Percentiles rank a stretch among this genome's conserved stretches.
These are phyloP conservation scores for Kryptopterus vitreolus DNA, from an alignment of 2,797 vertebrate genomes.

Conservation along the genomic window DNA sequence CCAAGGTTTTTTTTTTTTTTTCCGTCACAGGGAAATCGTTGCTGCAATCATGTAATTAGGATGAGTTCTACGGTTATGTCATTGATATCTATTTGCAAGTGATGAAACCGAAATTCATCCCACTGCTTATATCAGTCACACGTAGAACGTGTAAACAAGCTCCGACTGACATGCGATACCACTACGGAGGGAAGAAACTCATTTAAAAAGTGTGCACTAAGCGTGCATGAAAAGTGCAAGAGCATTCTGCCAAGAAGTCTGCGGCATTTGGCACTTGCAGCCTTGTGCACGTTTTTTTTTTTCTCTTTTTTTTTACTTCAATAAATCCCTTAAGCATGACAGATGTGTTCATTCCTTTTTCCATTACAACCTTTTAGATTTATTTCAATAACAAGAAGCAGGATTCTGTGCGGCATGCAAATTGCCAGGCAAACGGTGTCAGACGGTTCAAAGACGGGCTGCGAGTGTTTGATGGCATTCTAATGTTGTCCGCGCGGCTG, in stretches of 20 bases:
- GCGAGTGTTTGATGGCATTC: constrained; percentile 74
- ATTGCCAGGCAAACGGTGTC: constrained; percentile 72
- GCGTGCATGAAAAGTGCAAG: not conserved
- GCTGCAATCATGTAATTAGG: not conserved
- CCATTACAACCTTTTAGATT: constrained; percentile 74
- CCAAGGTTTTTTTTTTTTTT: too few relatives aligned
- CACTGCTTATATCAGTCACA: not conserved
- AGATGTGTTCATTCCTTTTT: constrained; percentile 72
- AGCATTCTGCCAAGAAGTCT: not conserved
- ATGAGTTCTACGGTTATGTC: not conserved
- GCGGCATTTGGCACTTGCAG: not conserved
- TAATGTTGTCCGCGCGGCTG: constrained; percentile 63
- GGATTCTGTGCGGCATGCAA: constrained; percentile 67
- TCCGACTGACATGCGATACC: not conserved
- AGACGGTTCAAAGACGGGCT: constrained; percentile 71
- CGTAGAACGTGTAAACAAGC: not conserved
- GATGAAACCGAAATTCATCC: not conserved
- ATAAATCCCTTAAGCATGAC: constrained; percentile 67
- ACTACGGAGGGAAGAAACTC: too few relatives aligned
- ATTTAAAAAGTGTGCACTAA: not conserved
- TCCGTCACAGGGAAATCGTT: too few relatives aligned
- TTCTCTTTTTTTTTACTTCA: constrained; percentile 31
- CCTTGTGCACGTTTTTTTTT: not conserved
- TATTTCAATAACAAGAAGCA: constrained; percentile 72
- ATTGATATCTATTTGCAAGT: not conserved